Evolutionary conservation across 2,888 invertebrate genomes (phyloP), one percentile per base, ranked within the genome.

Genomic region (Hoplodrina blanda): DNA sequence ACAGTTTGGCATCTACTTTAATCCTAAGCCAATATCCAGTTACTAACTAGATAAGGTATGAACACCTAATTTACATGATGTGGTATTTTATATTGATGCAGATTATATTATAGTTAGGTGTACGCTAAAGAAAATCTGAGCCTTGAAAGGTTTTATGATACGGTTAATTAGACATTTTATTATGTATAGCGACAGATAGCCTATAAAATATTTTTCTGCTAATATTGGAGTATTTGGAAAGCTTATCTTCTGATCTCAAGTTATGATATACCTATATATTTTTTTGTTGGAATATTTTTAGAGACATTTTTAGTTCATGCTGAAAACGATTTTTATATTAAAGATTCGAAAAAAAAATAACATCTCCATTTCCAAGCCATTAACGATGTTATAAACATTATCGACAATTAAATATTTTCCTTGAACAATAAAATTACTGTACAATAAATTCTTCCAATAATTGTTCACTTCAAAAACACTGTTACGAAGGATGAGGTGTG

Each of bases 1-100:
- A 95, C 93, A 90, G 94, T 93, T 92, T 90, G 92, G 93, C 88
- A 92, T 94, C 91, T 91, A 93, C 92, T 94, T 93, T 93, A 94
- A 94, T 92, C 92, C 92, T 88, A 81, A 82, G 85, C 88, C 85
- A 87, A 90, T 90, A 92, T 91, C 88, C 85, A 87, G 86, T 90
- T 86, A 85, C 86, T 75, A 83, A 81, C 56, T 69, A 59, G 62
- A 68, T 78, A 53, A 50, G 57, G 53, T 60, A 52, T 62, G 50
- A 33, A 62, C 59, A 73, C 54, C 56, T 62, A 71, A 56, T 56
- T 61, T 33, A 33, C n/a, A 49, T 52, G 46, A 30, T 60, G 25
- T 0, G 5, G 15, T 25, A 30, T 30, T 54, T 54, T 54, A 30
- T 25, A 30, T 17, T 30, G 15, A 30, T 13, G 41, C 13, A 41